phyloP scores from a whole-genome alignment of 2,797 vertebrate genomes.

The Sitta carolinensis region DNA sequence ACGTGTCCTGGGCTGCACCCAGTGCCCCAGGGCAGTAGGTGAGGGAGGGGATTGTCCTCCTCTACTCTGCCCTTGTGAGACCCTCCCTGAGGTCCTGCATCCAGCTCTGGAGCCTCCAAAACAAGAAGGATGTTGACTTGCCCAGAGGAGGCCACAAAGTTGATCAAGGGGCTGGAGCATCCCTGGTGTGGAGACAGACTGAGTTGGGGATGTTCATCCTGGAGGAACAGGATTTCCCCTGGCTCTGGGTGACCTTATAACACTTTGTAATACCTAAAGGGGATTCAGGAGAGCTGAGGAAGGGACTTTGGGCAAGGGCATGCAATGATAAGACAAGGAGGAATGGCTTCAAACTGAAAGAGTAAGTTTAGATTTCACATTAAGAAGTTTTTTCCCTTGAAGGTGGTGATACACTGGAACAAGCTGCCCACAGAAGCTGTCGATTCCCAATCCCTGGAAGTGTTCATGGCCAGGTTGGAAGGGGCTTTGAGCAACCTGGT shows the following conservation, averaged over 20 bases:
- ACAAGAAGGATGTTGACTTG: not conserved
- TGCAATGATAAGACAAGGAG: not conserved
- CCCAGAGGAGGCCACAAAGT: not conserved
- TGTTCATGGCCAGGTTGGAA: not conserved
- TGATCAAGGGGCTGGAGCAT: not conserved
- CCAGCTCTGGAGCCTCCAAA: not conserved
- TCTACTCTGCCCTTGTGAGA: not conserved
- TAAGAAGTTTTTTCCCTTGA: not conserved
- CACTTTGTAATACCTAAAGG: not conserved
- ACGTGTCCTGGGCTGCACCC: not conserved
- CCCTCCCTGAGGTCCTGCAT: not conserved
- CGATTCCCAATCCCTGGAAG: not conserved
- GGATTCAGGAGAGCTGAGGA: not conserved
- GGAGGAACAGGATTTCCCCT: not conserved
- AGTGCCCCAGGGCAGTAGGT: not conserved
- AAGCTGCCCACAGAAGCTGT: not conserved
- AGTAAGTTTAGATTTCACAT: not conserved
- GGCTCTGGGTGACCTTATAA: not conserved
- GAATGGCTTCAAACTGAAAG: not conserved
- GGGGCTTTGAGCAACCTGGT: not conserved
- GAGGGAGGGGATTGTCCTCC: not conserved
- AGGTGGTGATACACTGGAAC: not conserved
- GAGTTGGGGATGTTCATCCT: not conserved
- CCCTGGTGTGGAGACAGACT: not conserved
- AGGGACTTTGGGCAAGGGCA: not conserved